Base-by-base conservation (phyloP, 2,113 vertebrate species). In the Pangasianodon hypophthalmus region DNA sequence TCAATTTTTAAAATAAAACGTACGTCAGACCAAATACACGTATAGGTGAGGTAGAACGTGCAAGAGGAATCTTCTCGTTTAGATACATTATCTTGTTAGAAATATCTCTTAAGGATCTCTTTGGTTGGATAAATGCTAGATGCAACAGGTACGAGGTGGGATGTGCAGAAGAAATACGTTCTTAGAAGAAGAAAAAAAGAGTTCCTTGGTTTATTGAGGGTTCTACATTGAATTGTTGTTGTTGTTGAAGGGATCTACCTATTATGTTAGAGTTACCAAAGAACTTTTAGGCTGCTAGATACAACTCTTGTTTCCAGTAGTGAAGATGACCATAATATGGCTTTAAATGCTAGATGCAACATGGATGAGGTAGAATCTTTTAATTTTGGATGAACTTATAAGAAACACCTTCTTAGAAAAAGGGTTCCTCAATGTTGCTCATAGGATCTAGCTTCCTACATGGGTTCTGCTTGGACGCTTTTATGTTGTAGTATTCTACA, bases 1-100 rank as follows among this genome's bases (percentile, higher is more conserved):
- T 80, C 6, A 80, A 60, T 54, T 37, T 50, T 88, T 90, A 89
- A 92, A 16, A 37, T 8, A 69, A 71, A 37, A 37, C 21, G 46
- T 2, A 16, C 10, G 2, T 29, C 24, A 13, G 37, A 24, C 37
- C 90, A 90, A 86, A 86, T 90, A 80, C 89, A 91, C 7, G 73
- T 21, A 79, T 13, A 10, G 4, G 1, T 1, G 75, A 79, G 44
- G 71, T 44, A 37, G 14, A 37, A 71, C 16, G 18, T 37, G 37
- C 41, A 44, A 75, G 37, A 44, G 37, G 1, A 24, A 10, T 44
- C 71, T 44, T 44, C 29, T 67, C 8, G 4, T 21, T 3, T 46
- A 10, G 41, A 2, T 21, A 37, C 1, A 19, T 44, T 6, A 18
- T 71, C 11, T 32, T 71, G n/a, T 71, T 37, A 8, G 69, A 41